phyloP scores from a whole-genome alignment of 64 coral and sea anemone genomes.

The Pachyseris speciosa region DNA sequence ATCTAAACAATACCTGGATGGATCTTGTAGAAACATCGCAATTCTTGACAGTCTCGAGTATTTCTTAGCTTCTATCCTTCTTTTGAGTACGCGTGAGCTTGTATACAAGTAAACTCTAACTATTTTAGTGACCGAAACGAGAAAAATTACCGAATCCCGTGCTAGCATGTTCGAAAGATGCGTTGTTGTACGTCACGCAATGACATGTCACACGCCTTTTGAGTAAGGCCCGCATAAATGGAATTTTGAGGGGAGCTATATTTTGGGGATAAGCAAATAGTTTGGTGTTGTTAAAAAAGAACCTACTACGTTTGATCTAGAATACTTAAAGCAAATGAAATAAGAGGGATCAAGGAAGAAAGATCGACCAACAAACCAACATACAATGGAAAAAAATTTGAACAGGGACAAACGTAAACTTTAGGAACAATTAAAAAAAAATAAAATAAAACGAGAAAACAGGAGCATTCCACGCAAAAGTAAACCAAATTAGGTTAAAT shows the following conservation, averaged over 20 bases:
- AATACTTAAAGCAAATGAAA: conserved; percentile 5
- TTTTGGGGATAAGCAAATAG: conserved; percentile 26
- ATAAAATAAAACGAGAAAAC: no score
- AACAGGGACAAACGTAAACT: no score
- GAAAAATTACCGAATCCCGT: conserved; percentile 30
- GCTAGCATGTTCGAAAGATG: conserved; percentile 3
- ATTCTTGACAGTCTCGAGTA: conserved; percentile 11
- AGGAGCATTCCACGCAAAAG: no score
- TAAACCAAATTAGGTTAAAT: no score
- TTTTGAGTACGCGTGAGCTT: conserved; percentile 36
- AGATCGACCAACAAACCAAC: no score
- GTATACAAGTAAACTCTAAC: conserved; percentile 52
- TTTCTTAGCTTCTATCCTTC: conserved; percentile 49
- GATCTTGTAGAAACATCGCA: conserved; percentile 24
- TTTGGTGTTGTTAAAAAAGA: no score
- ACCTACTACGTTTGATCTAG: conserved; percentile 9
- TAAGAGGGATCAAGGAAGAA: no score
- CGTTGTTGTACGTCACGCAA: conserved; percentile 32
- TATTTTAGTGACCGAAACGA: conserved; percentile 26
- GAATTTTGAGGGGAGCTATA: conserved; percentile 34
- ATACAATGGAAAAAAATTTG: no score
- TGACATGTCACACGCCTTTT: conserved; percentile 36
- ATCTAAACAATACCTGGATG: neutral
- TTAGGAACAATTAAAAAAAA: no score
- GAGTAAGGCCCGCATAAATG: no score